These are phyloP conservation scores for Lasioglossum oenotherae DNA, from an alignment of 2,888 invertebrate species.

Conservation along the genomic window DNA sequence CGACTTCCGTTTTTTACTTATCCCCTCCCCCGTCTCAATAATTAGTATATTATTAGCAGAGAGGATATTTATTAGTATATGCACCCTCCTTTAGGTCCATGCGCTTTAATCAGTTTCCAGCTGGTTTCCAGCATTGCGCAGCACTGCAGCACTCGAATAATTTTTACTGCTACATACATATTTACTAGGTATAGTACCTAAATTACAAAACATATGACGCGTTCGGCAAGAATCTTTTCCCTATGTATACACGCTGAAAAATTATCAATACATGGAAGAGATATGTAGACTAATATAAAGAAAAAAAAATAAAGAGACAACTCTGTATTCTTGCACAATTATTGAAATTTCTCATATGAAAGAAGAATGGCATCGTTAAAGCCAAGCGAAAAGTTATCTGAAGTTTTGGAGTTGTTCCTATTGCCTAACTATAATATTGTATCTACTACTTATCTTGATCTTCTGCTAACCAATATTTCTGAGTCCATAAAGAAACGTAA, in stretches of 20 bases:
- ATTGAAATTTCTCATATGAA: slow-evolving; percentile 15
- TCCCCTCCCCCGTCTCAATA: too few relatives aligned
- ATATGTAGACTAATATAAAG: slow-evolving; percentile 16
- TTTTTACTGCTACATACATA: neutral
- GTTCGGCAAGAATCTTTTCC: neutral
- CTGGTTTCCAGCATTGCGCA: neutral
- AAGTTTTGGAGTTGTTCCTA: slow-evolving; percentile 86
- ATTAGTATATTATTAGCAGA: too few relatives aligned
- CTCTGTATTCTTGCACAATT: slow-evolving; percentile 25
- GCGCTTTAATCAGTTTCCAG: neutral
- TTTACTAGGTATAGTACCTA: too few relatives aligned
- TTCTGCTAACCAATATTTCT: slow-evolving; percentile 78
- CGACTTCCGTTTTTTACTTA: too few relatives aligned
- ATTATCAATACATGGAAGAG: slow-evolving; percentile 1
- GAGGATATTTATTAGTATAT: too few relatives aligned
- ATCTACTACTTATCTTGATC: slow-evolving; percentile 80
- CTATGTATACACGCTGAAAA: neutral
- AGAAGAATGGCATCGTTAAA: slow-evolving; percentile 45
- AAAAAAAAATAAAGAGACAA: neutral
- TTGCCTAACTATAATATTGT: slow-evolving; percentile 86
- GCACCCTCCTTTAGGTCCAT: too few relatives aligned
- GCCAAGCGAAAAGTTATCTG: slow-evolving; percentile 58
- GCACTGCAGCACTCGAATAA: neutral
- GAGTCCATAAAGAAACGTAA: slow-evolving; percentile 70
- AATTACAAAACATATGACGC: neutral